These are phyloP conservation scores for Scelioninae gen. 1 DNA, from an alignment of 2,888 invertebrate species.

Conservation along the genomic window DNA sequence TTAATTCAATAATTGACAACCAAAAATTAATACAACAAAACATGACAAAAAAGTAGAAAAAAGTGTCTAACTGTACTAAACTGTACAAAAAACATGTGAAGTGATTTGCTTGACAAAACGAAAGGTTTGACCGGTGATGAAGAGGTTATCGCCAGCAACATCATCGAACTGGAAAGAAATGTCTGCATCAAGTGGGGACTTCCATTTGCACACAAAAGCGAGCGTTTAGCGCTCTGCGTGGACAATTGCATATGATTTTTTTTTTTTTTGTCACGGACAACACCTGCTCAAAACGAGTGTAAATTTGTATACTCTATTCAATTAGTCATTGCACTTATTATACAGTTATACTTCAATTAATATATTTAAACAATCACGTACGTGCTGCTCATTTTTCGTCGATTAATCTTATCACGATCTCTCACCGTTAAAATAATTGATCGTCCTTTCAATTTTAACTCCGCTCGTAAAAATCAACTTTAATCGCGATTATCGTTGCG, in stretches of 20 bases:
- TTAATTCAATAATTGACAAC: no score
- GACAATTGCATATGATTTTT: constrained; percentile 25
- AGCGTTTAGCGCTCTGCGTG: constrained; percentile 21
- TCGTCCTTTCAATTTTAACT: constrained; percentile 10
- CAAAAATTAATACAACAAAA: no score
- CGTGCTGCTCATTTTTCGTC: no score
- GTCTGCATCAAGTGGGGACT: constrained; percentile 32
- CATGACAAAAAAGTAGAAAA: no score
- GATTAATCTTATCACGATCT: constrained; percentile 11
- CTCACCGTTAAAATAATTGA: constrained; percentile 11
- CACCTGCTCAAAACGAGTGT: no score
- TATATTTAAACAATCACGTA: no score
- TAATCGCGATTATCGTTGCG: constrained; percentile 12
- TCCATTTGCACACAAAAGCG: constrained; percentile 54
- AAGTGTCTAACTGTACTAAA: no score
- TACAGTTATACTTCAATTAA: no score
- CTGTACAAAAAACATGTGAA: no score
- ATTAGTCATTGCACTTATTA: no score
- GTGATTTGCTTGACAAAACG: not conserved
- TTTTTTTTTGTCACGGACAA: no score
- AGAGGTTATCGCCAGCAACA: constrained; percentile 27
- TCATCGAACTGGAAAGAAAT: constrained; percentile 44
- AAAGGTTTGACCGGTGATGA: not conserved
- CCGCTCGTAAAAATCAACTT: constrained; percentile 28
- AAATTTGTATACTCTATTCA: no score